Base-by-base conservation (phyloP, 2,797 vertebrate genomes). In the Phrynocephalus vlangalii region DNA sequence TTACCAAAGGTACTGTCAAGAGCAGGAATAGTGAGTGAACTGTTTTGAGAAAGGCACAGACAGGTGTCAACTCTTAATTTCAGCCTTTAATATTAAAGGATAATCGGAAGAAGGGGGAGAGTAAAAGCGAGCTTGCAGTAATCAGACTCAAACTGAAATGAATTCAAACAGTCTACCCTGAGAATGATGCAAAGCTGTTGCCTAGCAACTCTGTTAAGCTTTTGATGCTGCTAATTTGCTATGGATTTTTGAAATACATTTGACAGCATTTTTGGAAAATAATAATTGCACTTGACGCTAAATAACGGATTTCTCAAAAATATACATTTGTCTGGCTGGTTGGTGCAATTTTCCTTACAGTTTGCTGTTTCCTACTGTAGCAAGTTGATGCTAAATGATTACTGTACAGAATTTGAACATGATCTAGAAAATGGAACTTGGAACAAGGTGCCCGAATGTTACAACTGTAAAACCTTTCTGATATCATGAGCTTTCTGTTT, bases 141-240 rank as follows among this genome's bases (percentile, higher is more conserved):
- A 94, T 90, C 87, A 63, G 79, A 92, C 80, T 89, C 88, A 93
- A 89, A 89, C 88, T 82, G 71, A 91, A 95, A 83, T 91, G 86
- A 90, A 83, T 91, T 90, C 9, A 5, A 81, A 84, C 1, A n/a
- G 89, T 85, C 71, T 0, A 0, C 0, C 84, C 75, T 86, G 66
- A 80, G 87, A 90, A 88, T 88, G 85, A 90, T 93, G 79, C 88
- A 93, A 91, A 94, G 77, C 0, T 81, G 89, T 91, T 94, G 90
- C 92, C 78, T 91, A 90, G 91, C 84, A 94, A 92, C 93, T 82
- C 85, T 87, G 88, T 91, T 28, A 88, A 90, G 89, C 79, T 88
- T 92, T 90, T 90, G 87, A 89, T 93, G 79, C 75, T 88, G 83
- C 75, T 91, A 87, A 93, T 95, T 94, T 91, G 66, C 89, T 89